phyloP scores from a whole-genome alignment of 2,888 invertebrate species.

The Cetonia aurata region DNA sequence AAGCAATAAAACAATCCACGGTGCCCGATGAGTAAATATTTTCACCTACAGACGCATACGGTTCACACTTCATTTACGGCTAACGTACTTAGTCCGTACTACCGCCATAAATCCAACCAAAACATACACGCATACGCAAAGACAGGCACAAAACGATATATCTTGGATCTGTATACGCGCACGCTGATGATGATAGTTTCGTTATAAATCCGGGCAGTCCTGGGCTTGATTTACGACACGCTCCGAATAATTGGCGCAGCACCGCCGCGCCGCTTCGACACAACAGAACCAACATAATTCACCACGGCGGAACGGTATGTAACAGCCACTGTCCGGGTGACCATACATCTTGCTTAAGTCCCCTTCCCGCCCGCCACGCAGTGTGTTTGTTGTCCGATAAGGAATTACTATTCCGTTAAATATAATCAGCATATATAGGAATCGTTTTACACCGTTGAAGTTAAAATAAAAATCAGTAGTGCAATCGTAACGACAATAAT shows the following conservation, averaged over 20 bases:
- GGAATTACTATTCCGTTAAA: conserved; percentile 15
- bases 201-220: conserved; percentile 8
- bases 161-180: neutral
- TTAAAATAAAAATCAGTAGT: too few species aligned
- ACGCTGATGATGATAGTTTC: conserved; percentile 1
- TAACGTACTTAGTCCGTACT: neutral
- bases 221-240: conserved; percentile 15
- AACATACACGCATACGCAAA: neutral
- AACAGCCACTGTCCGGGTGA: neutral
- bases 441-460: conserved; percentile 14
- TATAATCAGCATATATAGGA: conserved; percentile 9
- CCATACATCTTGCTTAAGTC: conserved; percentile 30
- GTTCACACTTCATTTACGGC: too few species aligned
- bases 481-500: too few species aligned
- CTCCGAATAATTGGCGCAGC: conserved; percentile 23
- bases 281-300: conserved; percentile 23
- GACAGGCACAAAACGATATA: neutral
- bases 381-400: neutral
- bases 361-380: neutral
- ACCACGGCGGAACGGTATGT: neutral
- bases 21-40: too few species aligned
- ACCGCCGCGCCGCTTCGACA: too few species aligned
- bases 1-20: too few species aligned
- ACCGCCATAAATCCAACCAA: conserved; percentile 3
- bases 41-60: too few species aligned